Evolutionary conservation across 2,113 vertebrate species (phyloP).

Genomic region (Brienomyrus brachyistius): DNA sequence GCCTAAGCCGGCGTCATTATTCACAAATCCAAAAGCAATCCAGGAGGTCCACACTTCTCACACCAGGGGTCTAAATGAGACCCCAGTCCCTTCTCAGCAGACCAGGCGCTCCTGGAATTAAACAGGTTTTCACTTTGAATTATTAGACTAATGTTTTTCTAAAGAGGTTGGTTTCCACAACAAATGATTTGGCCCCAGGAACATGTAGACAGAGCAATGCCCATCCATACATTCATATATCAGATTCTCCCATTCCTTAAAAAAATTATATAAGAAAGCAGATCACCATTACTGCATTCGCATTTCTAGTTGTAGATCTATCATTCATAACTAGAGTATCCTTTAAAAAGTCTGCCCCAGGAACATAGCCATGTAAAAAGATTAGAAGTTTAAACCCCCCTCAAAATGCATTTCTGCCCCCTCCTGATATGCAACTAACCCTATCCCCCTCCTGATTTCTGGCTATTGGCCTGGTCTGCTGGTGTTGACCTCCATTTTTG

Average conservation of each 20-base stretch:
- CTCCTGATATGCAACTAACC: neutral
- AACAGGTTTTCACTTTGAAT: neutral
- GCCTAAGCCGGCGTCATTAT: neutral
- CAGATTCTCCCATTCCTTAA: neutral
- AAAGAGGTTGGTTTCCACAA: neutral
- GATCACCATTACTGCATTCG: neutral
- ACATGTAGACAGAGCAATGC: neutral
- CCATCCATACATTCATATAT: neutral
- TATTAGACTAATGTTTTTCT: neutral
- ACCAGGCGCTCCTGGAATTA: neutral
- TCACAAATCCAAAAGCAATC: neutral
- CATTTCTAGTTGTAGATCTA: neutral
- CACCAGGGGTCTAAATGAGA: neutral
- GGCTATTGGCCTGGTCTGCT: neutral
- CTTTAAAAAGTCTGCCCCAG: neutral
- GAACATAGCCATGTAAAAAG: neutral
- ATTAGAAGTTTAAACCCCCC: neutral
- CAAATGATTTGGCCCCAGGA: neutral
- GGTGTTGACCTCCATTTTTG: neutral
- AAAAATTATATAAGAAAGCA: neutral
- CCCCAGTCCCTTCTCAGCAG: neutral
- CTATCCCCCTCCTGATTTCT: neutral
- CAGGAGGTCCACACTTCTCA: neutral
- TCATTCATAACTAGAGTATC: neutral
- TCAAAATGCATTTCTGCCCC: neutral